Percentiles rank a stretch among this genome's conserved stretches.
phyloP scores from a whole-genome alignment of 2,113 vertebrate species.

The Octodon degus region DNA sequence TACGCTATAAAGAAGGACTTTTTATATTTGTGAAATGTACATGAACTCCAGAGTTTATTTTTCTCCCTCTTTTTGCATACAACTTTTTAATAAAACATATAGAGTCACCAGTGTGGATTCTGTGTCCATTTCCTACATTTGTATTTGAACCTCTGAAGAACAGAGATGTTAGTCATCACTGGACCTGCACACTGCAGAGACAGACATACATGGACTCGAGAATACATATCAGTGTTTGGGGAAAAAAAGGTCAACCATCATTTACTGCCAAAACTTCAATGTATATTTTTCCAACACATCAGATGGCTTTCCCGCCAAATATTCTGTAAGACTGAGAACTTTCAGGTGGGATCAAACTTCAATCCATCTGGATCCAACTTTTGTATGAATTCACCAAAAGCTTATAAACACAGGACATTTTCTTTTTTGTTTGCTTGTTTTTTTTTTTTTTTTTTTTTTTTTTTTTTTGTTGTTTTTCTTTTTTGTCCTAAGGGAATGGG shows the following conservation, averaged over 20 bases:
- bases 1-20: neutral
- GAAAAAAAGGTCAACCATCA: neutral
- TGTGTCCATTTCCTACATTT: neutral
- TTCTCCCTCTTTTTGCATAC: neutral
- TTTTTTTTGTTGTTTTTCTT: too few relatives aligned
- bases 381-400: constrained; percentile 20
- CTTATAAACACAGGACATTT: constrained; percentile 9
- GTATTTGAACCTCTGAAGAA: neutral
- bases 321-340: neutral
- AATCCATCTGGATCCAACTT: neutral
- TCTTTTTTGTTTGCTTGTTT: too few relatives aligned
- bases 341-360: neutral
- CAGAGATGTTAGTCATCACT: neutral
- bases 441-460: too few relatives aligned
- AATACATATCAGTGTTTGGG: neutral
- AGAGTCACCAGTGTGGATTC: neutral
- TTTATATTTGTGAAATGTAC: constrained; percentile 6
- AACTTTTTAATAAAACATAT: neutral
- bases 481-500: neutral
- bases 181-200: neutral
- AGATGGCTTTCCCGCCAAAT: neutral
- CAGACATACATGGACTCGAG: neutral
- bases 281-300: neutral
- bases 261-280: neutral
- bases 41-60: neutral